phyloP scores from a whole-genome alignment of 1,140 invertebrate genomes.

The Eurosta solidaginis region DNA sequence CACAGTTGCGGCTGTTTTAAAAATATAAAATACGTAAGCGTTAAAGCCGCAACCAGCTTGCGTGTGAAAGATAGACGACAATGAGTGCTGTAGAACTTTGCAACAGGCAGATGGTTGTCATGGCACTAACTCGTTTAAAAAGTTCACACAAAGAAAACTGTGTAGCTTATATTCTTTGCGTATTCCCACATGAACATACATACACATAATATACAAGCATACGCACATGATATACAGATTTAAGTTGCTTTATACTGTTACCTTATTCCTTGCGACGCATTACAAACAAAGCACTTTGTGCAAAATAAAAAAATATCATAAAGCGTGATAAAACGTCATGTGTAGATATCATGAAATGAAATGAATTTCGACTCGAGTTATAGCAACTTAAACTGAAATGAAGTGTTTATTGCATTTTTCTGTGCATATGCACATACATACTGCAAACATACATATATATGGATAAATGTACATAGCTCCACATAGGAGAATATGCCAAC shows the following conservation, averaged over 20 bases:
- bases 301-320: background rate
- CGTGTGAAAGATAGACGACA: background rate
- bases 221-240: background rate
- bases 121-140: conserved; percentile 18
- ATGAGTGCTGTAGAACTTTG: background rate
- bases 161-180: background rate
- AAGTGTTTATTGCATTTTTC: background rate
- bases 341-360: background rate
- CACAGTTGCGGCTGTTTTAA: background rate
- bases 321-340: background rate
- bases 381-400: background rate
- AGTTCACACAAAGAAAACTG: background rate
- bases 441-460: background rate
- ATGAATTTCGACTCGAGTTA: too few species aligned
- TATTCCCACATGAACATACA: background rate
- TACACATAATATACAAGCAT: background rate
- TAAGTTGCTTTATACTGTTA: background rate
- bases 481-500: background rate
- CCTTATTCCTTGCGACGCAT: background rate
- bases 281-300: background rate
- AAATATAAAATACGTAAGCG: background rate
- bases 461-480: background rate
- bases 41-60: background rate
- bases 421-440: too few species aligned
- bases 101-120: background rate